phyloP scores from a whole-genome alignment of 2,888 invertebrate species.

The Thelaira solivaga region DNA sequence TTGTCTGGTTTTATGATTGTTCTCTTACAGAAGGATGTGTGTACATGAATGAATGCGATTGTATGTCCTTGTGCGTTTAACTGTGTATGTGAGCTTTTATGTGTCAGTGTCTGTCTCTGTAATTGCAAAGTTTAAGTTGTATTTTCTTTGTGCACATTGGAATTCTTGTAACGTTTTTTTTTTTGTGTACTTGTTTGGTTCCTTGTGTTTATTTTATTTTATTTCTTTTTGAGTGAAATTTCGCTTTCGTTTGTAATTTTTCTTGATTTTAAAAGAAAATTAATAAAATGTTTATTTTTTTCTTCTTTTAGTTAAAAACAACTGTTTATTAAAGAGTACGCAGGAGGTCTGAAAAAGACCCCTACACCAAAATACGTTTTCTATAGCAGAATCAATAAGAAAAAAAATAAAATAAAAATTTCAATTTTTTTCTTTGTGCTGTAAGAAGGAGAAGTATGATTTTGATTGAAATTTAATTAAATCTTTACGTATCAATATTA shows the following conservation, averaged over 20 bases:
- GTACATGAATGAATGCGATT: background rate
- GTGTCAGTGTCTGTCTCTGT: background rate
- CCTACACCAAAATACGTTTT: too few relatives aligned
- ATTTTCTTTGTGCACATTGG: constrained; percentile 33
- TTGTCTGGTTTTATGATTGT: constrained; percentile 61
- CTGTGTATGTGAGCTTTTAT: too few relatives aligned
- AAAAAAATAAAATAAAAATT: too few relatives aligned
- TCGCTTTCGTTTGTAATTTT: constrained; percentile 60
- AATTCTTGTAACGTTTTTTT: background rate
- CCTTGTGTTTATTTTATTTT: constrained; percentile 8
- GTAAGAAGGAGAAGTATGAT: too few relatives aligned
- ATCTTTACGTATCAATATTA: too few relatives aligned
- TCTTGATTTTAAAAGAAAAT: constrained; percentile 52
- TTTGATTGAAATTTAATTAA: too few relatives aligned
- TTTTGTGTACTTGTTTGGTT: too few relatives aligned
- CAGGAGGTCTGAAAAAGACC: too few relatives aligned
- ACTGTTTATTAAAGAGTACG: too few relatives aligned
- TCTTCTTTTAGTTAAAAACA: too few relatives aligned
- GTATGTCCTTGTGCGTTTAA: background rate
- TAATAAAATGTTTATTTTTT: constrained; percentile 29
- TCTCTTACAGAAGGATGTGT: constrained; percentile 25
- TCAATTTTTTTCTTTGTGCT: too few relatives aligned
- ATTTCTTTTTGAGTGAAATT: constrained; percentile 29
- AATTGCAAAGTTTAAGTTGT: constrained; percentile 35
- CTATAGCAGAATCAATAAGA: too few relatives aligned